phyloP scores from a whole-genome alignment of 2,113 vertebrate species.

The Penelope pileata region DNA sequence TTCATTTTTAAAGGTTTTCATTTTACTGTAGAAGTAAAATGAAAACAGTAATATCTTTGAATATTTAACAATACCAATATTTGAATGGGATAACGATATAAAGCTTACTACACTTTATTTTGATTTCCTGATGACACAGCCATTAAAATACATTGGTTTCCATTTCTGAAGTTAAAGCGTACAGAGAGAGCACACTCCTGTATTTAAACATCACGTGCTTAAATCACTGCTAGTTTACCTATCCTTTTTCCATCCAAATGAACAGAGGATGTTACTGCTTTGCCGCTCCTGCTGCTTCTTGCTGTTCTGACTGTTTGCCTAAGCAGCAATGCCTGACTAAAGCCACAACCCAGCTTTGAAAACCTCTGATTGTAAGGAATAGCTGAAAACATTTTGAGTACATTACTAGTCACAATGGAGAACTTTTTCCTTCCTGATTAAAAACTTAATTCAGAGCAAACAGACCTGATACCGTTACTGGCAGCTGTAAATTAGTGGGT shows the following conservation, averaged over 20 bases:
- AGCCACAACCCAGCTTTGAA: neutral
- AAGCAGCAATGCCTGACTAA: neutral
- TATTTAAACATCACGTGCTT: neutral
- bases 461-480: neutral
- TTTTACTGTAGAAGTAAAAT: conserved; percentile 7
- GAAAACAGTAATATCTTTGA: conserved; percentile 1
- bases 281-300: neutral
- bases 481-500: neutral
- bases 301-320: neutral
- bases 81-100: neutral
- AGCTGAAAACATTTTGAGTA: neutral
- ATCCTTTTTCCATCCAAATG: neutral
- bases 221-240: neutral
- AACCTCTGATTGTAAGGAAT: neutral
- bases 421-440: neutral
- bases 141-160: neutral
- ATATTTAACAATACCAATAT: neutral
- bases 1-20: neutral
- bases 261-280: neutral
- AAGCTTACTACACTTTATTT: neutral
- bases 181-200: neutral
- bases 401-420: neutral
- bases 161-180: neutral
- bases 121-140: neutral
- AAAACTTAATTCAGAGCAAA: neutral